Evolutionary conservation across 2,888 invertebrate species (phyloP), one percentile per base, ranked within the genome.

Genomic region (Drosophila aldrichi): DNA sequence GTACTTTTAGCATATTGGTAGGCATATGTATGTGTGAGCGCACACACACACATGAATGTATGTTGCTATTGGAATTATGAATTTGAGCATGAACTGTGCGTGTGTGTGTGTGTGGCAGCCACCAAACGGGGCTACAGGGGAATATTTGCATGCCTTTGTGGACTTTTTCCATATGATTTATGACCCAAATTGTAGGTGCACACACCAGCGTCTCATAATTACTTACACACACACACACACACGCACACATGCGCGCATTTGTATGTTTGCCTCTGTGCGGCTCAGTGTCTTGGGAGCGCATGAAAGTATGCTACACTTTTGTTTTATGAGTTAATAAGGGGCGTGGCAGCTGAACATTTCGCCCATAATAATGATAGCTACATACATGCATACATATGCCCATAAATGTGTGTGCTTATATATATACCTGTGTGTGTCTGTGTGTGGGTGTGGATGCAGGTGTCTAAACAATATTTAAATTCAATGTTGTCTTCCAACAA

Each of bases 141-240:
- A 84, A 71, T 79, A 89, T 89, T 84, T 87, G 79, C 79, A 84
- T 87, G 73, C 70, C 71, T 74, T 82, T 89, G 86, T 88, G 81
- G 74, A 79, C 74, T 78, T 77, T 89, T 86, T 81, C 74, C 74
- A 87, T 87, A 86, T 89, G 86, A 89, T 87, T 87, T 87, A 89
- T 87, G 88, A 87, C 86, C 86, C 66, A 79, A 82, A 89, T 89
- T 85, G 73, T 74, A 72, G 74, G 60, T 76, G 59, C 66, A 73
- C 69, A 66, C 59, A 64, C 57, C 62, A 56, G 59, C 52, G 68
- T 44, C 65, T 58, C 63, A 68, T 69, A 81, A 71, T 74, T 81
- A 81, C 68, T 55, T 48, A 61, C 55, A 52, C 43, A 56, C 72
- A 44, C 44, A 63, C 56, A 70, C 43, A 60, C 38, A 36, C 44